phyloP scores from a whole-genome alignment of 2,888 invertebrate species.

The Oscheius sp. region DNA sequence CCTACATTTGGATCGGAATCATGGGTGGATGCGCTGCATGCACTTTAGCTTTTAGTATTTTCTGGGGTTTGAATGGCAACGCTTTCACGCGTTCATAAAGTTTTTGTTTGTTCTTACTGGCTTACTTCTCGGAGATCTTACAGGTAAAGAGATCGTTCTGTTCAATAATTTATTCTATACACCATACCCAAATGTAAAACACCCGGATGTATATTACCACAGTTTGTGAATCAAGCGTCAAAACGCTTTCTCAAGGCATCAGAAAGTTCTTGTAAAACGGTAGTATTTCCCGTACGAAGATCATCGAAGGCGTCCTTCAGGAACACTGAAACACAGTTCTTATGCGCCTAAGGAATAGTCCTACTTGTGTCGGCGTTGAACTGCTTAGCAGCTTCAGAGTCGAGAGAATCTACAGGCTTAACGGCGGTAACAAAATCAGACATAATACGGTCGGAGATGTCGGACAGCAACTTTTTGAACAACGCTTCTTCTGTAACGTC shows the following conservation, averaged over 20 bases:
- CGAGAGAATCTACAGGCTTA: slow-evolving; percentile 4
- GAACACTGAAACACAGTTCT: slow-evolving; percentile 38
- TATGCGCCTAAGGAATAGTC: not conserved
- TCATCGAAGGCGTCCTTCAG: slow-evolving; percentile 48
- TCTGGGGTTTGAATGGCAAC: slow-evolving; percentile 63
- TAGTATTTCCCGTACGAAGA: slow-evolving; percentile 41
- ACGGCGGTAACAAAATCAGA: slow-evolving; percentile 30
- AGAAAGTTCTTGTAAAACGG: slow-evolving; percentile 32
- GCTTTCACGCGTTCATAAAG: slow-evolving; percentile 6
- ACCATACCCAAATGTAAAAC: slow-evolving; percentile 9
- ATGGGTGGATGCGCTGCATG: slow-evolving; percentile 59
- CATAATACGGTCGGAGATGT: slow-evolving; percentile 37
- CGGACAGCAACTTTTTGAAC: slow-evolving; percentile 42
- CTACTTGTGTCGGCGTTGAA: slow-evolving; percentile 21
- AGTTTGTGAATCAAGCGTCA: slow-evolving; percentile 1
- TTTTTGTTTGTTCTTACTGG: no score
- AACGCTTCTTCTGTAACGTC: slow-evolving; percentile 38
- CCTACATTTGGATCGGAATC: slow-evolving; percentile 53
- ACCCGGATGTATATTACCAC: not conserved
- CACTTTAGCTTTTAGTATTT: slow-evolving; percentile 58
- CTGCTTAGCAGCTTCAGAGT: slow-evolving; percentile 13
- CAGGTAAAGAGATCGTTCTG: no score
- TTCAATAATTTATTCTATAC: no score
- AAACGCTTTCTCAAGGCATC: slow-evolving; percentile 37
- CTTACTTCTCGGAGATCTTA: no score